A percentile compares a stretch with the other conserved stretches of the same genome.
Evolutionary conservation across 2,888 invertebrate genomes (phyloP).

Genomic region (Cosmia pyralina): DNA sequence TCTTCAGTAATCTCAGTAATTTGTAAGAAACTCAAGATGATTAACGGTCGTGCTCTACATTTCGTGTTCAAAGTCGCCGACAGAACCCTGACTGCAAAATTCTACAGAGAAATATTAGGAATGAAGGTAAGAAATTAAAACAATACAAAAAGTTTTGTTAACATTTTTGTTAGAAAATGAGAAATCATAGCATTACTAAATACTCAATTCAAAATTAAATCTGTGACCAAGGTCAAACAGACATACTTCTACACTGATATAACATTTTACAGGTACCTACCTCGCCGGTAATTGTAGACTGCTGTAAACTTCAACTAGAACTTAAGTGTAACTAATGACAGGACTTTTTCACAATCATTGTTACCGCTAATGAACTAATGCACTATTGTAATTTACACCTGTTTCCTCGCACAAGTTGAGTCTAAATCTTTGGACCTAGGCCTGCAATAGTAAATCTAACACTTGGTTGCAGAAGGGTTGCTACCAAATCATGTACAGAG

Average conservation of each 20-base stretch:
- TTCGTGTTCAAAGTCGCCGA: constrained; percentile 99
- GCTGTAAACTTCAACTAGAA: constrained; percentile 1
- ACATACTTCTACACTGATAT: not conserved
- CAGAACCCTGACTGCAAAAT: constrained; percentile 95
- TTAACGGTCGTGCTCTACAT: constrained; percentile 96
- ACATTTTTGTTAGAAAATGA: not conserved
- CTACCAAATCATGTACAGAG: not conserved
- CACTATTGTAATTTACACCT: no score
- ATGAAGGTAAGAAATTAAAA: constrained; percentile 94
- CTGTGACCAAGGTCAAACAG: constrained; percentile 37
- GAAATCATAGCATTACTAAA: not conserved
- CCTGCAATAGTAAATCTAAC: no score
- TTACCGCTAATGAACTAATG: not conserved
- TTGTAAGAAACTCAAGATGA: constrained; percentile 78
- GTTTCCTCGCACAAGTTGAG: not conserved
- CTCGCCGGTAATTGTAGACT: constrained; percentile 11
- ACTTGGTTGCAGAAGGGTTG: no score
- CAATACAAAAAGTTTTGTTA: not conserved
- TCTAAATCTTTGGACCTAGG: not conserved
- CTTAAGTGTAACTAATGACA: not conserved
- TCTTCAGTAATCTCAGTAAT: constrained; percentile 57
- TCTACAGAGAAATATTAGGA: constrained; percentile 97
- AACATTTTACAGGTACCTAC: not conserved
- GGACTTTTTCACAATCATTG: not conserved
- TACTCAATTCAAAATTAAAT: not conserved